Base-by-base conservation (phyloP, 2,113 vertebrate genomes). In the Sterrhoptilus dennistouni region DNA sequence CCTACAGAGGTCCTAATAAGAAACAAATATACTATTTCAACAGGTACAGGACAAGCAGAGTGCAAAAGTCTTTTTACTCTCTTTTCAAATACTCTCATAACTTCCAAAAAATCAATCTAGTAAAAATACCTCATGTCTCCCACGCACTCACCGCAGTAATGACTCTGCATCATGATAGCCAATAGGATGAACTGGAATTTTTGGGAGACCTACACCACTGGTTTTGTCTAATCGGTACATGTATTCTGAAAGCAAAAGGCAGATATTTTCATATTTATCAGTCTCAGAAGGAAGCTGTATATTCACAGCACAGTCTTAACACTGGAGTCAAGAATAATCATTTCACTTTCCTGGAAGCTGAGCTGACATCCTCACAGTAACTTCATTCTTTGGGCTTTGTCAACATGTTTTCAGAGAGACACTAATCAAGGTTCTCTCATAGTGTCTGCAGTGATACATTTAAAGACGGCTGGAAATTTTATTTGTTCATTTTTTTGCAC, bases 101-200 rank as follows among this genome's bases (percentile, higher is more conserved):
- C 28, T 52, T 86, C 53, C 31, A 61, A 47, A 76, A 88, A 86
- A 42, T 2, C 11, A 68, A 6, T 23, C 56, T 59, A 20, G 18
- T 87, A 47, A 64, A 60, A 80, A 76, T 54, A 70, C 35, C 19
- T 68, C 29, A 35, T 24, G 36, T 74, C 59, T 64, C 44, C 59
- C 18, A 47, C 22, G 53, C 25, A 94, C 98, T 98, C 95, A 99
- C 99, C 98, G 97, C 14, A 99, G 97, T 33, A 99, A 95, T 11
- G 84, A 88, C 86, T 98, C 95, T 44, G 99, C 99, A 91, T 99
- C 99, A 10, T 97, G 27, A 84, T 98, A 99, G 47, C 99, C 99
- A 91, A 99, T 98, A 29, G 99, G 99, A 98, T 99, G 99, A 78
- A 99, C 99, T 28, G 99, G 99, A 95, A 99, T 99, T 70, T 97